These are phyloP conservation scores for Pionites leucogaster DNA, from an alignment of 2,113 vertebrate genomes.

Conservation along the genomic window DNA sequence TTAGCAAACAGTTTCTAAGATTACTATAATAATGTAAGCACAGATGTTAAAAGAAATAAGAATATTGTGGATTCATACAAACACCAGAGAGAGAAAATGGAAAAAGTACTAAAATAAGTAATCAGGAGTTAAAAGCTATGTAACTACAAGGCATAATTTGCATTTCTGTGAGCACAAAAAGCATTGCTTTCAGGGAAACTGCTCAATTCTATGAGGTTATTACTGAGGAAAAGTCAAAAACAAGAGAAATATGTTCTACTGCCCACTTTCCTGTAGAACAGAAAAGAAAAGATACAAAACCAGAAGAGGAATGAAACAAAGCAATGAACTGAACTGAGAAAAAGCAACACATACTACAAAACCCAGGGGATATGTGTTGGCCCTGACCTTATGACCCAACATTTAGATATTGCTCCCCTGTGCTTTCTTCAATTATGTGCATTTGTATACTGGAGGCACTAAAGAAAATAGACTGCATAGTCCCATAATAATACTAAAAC, in stretches of 20 bases:
- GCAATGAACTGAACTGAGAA: background rate
- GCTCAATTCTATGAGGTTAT: background rate
- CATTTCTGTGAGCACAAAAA: background rate
- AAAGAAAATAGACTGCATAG: background rate
- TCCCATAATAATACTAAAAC: background rate
- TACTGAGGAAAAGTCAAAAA: background rate
- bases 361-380: no score
- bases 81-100: background rate
- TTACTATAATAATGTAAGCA: background rate
- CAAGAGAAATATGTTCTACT: background rate
- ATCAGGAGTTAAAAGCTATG: background rate
- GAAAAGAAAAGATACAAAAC: background rate
- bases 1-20: background rate
- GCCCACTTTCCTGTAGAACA: background rate
- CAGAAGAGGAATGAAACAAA: background rate
- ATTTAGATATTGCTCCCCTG: background rate
- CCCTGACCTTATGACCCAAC: background rate
- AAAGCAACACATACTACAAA: fast-evolving
- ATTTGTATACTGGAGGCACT: background rate
- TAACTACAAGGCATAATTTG: background rate
- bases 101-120: background rate
- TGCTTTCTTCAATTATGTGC: background rate
- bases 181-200: background rate
- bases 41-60: background rate
- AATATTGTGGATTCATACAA: background rate